Percentiles rank a stretch among this genome's conserved stretches.
Conservation (phyloP, 2,797 vertebrate species). For the Lacerta bilineata region DNA sequence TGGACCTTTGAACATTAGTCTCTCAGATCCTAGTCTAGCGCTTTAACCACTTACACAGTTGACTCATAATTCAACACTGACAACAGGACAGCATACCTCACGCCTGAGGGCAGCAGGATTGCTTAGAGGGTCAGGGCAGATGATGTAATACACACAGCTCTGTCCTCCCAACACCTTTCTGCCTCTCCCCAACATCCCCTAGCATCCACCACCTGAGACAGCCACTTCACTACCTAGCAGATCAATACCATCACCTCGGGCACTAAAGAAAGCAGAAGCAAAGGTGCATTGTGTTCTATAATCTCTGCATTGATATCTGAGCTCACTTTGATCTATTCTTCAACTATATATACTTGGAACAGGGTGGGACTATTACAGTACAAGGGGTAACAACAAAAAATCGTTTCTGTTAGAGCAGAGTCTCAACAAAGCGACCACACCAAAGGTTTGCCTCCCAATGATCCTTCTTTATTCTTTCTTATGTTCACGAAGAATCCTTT, state of each 20-base stretch:
- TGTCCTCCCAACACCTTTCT: not conserved
- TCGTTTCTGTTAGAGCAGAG: conserved; percentile 54
- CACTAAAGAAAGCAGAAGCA: conserved; percentile 60
- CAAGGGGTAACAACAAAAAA: conserved; percentile 58
- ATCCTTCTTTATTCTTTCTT: conserved; percentile 6
- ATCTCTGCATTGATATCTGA: conserved; percentile 67
- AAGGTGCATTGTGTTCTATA: conserved; percentile 72
- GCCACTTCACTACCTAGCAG: conserved; percentile 50
- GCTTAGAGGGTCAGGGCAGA: not conserved
- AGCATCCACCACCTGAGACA: not conserved
- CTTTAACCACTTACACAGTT: too few species aligned
- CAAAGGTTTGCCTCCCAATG: conserved; percentile 58
- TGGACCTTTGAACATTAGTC: too few species aligned
- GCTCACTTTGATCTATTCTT: conserved; percentile 77
- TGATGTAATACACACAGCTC: not conserved
- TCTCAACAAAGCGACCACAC: conserved; percentile 65
- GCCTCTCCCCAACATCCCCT: not conserved
- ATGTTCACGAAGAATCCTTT: conserved; percentile 43
- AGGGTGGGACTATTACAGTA: conserved; percentile 63
- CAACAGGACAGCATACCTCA: not conserved
- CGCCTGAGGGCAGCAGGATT: too few species aligned
- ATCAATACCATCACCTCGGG: conserved; percentile 71
- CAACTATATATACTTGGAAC: conserved; percentile 47
- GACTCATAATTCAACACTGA: too few species aligned
- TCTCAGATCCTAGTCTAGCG: too few species aligned